These are phyloP conservation scores for Ischnus inquisitorius DNA, from an alignment of 2,888 invertebrate genomes.

Conservation along the genomic window DNA sequence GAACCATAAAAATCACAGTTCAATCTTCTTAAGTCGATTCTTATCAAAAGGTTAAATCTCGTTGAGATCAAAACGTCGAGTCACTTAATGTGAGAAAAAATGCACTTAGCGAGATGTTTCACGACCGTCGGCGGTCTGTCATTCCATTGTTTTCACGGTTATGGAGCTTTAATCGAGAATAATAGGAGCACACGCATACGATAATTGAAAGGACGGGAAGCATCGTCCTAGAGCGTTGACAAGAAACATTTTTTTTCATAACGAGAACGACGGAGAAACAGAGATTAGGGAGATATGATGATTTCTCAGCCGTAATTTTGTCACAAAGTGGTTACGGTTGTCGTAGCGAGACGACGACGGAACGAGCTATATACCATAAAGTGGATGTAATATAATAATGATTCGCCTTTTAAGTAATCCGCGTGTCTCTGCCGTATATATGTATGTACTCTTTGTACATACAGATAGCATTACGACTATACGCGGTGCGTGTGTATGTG, in stretches of 20 bases:
- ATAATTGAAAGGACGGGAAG: conserved; percentile 45
- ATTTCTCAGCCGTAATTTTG: conserved; percentile 58
- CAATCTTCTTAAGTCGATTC: not conserved
- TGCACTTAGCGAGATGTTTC: not conserved
- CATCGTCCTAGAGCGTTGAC: conserved; percentile 21
- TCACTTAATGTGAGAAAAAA: not conserved
- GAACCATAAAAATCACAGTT: conserved; percentile 6
- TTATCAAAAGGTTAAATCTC: conserved; percentile 21
- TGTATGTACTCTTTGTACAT: not conserved
- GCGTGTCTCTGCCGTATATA: conserved; percentile 39
- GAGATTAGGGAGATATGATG: conserved; percentile 52
- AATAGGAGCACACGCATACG: not conserved
- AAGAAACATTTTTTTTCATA: conserved; percentile 46
- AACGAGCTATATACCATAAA: conserved; percentile 57
- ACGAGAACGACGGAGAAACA: conserved; percentile 21
- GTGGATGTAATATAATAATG: conserved; percentile 67
- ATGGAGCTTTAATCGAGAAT: conserved; percentile 23
- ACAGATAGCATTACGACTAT: conserved; percentile 13
- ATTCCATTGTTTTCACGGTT: conserved; percentile 43
- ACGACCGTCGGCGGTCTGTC: conserved; percentile 15
- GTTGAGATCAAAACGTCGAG: not conserved
- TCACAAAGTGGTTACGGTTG: conserved; percentile 64
- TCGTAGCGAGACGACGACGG: conserved; percentile 63
- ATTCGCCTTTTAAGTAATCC: conserved; percentile 68
- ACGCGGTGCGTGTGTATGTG: not conserved